Conservation (phyloP, 2,888 invertebrate genomes). For the Pocota personata region DNA sequence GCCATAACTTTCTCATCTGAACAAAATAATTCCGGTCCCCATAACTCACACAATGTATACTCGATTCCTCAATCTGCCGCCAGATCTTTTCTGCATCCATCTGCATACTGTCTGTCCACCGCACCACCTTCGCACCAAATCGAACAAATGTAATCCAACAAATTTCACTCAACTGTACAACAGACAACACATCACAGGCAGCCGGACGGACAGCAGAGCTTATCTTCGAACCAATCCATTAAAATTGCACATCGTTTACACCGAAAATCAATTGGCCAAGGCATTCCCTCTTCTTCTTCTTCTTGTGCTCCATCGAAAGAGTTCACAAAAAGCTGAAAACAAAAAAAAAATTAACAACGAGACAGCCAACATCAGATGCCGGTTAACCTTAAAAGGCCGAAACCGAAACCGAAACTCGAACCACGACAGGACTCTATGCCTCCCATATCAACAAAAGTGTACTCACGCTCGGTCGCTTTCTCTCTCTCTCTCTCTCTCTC, state of each 20-base stretch:
- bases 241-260: constrained; percentile 83
- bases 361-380: constrained; percentile 39
- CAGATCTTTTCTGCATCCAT: constrained; percentile 54
- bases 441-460: constrained; percentile 9
- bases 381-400: constrained; percentile 62
- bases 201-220: constrained; percentile 74
- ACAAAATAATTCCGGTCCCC: constrained; percentile 46
- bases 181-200: constrained; percentile 56
- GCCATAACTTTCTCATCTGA: not conserved
- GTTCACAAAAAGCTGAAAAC: constrained; percentile 34
- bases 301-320: not conserved
- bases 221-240: constrained; percentile 82
- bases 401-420: constrained; percentile 1
- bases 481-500: constrained; percentile 12
- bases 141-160: constrained; percentile 74
- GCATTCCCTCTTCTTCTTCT: constrained; percentile 76
- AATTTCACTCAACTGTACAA: constrained; percentile 73
- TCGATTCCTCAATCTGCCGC: constrained; percentile 50
- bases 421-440: constrained; percentile 59
- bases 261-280: constrained; percentile 83
- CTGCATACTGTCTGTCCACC: constrained; percentile 10
- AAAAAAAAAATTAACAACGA: constrained; percentile 22
- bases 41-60: constrained; percentile 49
- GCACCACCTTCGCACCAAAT: constrained; percentile 41
- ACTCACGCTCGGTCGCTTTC: constrained; percentile 23